A percentile compares a stretch with the other conserved stretches of the same genome.
These are phyloP conservation scores for Odobenus rosmarus DNA, from an alignment of 2,113 vertebrate genomes.

Conservation along the genomic window DNA sequence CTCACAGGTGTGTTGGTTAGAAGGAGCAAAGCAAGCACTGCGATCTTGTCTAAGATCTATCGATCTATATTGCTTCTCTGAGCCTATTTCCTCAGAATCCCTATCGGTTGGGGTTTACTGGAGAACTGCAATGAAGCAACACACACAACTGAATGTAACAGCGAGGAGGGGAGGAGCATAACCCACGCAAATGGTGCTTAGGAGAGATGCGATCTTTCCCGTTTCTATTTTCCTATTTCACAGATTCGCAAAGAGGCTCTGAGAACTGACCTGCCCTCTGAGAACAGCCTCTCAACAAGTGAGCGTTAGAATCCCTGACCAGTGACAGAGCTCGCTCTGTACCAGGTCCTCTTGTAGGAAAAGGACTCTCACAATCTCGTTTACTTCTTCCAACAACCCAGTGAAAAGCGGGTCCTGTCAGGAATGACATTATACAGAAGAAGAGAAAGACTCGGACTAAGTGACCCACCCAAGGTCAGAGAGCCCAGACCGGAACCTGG, in stretches of 20 bases:
- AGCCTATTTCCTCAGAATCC: background rate
- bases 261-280: background rate
- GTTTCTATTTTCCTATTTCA: background rate
- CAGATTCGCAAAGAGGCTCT: background rate
- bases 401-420: background rate
- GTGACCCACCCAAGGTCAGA: slow-evolving; percentile 42
- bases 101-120: background rate
- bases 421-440: background rate
- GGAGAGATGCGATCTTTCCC: background rate
- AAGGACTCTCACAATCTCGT: background rate
- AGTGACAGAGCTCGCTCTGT: background rate
- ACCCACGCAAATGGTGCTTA: background rate
- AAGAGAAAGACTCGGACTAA: background rate
- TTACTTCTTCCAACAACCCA: background rate
- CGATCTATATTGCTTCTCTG: background rate
- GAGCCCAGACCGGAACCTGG: background rate
- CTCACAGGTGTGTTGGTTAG: background rate
- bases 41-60: background rate
- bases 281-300: background rate
- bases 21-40: background rate
- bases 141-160: background rate
- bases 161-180: no score
- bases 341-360: background rate
- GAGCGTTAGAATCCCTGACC: background rate
- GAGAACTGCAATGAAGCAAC: background rate